A percentile compares a stretch with the other conserved stretches of the same genome.
These are phyloP conservation scores for Rotaria magnacalcarata DNA, from an alignment of 2,888 invertebrate genomes.

Conservation along the genomic window DNA sequence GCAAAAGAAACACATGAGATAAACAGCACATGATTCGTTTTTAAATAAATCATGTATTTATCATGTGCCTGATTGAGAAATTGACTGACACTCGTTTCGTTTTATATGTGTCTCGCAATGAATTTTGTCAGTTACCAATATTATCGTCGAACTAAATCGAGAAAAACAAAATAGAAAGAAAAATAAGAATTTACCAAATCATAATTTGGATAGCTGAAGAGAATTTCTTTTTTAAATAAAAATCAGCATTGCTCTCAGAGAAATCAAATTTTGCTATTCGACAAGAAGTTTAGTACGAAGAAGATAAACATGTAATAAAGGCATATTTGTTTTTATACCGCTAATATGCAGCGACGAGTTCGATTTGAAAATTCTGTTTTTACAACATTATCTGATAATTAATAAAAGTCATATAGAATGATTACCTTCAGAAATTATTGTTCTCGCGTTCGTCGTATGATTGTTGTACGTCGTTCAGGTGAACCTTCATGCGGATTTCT, in stretches of 20 bases:
- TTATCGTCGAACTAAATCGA: not conserved
- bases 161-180: not conserved
- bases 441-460: slow-evolving; percentile 2
- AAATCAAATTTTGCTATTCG: too few species aligned
- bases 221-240: too few species aligned
- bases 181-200: not conserved
- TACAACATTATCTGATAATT: too few species aligned
- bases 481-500: not conserved
- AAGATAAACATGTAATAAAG: too few species aligned
- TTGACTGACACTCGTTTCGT: not conserved
- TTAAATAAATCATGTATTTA: not conserved
- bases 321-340: too few species aligned
- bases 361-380: too few species aligned
- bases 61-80: not conserved
- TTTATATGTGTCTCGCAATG: not conserved
- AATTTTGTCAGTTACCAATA: not conserved
- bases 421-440: not conserved
- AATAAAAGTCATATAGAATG: too few species aligned
- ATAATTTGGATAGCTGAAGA: too few species aligned
- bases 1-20: not conserved
- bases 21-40: not conserved
- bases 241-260: too few species aligned
- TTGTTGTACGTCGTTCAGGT: not conserved
- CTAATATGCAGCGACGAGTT: too few species aligned
- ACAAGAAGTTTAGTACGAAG: too few species aligned